Evolutionary conservation across 1,140 invertebrate genomes (phyloP), one percentile per base, ranked within the genome.

Genomic region (Halesus radiatus): DNA sequence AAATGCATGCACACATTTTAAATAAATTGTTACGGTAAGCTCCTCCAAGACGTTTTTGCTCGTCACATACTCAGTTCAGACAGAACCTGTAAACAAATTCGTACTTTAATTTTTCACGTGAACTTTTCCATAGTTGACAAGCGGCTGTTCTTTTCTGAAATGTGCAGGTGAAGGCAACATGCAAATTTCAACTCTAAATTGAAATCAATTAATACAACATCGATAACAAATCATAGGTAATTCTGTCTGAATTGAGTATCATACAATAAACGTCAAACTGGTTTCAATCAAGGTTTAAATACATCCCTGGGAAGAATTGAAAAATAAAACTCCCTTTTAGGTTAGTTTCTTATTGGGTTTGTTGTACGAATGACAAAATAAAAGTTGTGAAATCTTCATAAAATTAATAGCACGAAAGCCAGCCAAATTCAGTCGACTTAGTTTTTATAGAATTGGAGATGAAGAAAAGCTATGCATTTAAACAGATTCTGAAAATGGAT

Each of bases 161-260:
- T 66, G 62, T 29, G 62, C 62, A 66, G 26, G 62, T 66, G 62
- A 29, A n/a, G 29, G 23, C 26, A 37, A 26, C 62, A 60, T 60
- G 23, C 26, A 16, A 26, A 32, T 29, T 29, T 23, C 16, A 66
- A 66, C 23, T 26, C n/a, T 66, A 66, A 66, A 66, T 26, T 66
- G 15, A 60, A 18, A 15, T 16, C 8, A 66, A 66, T 66, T n/a
- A 16, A 4, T 16, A 66, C 62, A 26, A 66, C 62, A 66, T 26
- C 22, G 56, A 60, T 22, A 10, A 23, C 3, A 18, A 58, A 45
- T 45, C 37, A 45, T 15, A n/a, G 32, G 3, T 29, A 18, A 26
- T 29, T 66, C 62, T 66, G 62, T 66, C 62, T 66, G 62, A 66
- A 66, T 29, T 66, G 62, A 66, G 62, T 66, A 29, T 66, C 22